Evolutionary conservation across 2,797 vertebrate species (phyloP).

Genomic region (Pseudochirops corinnae): DNA sequence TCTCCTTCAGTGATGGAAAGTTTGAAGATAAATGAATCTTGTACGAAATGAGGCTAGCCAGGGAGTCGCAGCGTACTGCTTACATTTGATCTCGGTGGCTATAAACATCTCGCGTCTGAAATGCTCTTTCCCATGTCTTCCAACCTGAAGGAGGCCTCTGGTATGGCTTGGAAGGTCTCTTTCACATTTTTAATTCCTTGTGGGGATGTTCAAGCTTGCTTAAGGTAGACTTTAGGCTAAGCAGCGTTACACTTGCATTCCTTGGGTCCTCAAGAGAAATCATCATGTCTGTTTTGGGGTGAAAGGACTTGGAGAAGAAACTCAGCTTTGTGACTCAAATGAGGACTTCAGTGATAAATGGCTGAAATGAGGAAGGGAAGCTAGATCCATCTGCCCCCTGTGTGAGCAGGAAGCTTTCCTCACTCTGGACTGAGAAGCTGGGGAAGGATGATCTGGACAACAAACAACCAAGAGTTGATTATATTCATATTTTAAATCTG

Average conservation of each 20-base stretch:
- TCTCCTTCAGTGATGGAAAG: slow-evolving; percentile 76
- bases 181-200: slow-evolving; percentile 84
- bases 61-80: slow-evolving; percentile 79
- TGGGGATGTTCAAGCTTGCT: slow-evolving; percentile 76
- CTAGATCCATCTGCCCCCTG: not conserved
- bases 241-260: slow-evolving; percentile 71
- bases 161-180: slow-evolving; percentile 76
- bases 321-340: slow-evolving; percentile 7
- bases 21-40: slow-evolving; percentile 85
- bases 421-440: not conserved
- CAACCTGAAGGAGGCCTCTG: slow-evolving; percentile 77
- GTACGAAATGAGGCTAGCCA: slow-evolving; percentile 82
- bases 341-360: slow-evolving; percentile 14
- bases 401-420: slow-evolving; percentile 8
- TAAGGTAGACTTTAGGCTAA: slow-evolving; percentile 77
- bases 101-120: slow-evolving; percentile 84
- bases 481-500: not conserved
- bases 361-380: slow-evolving; percentile 13
- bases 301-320: slow-evolving; percentile 60
- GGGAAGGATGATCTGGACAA: not conserved
- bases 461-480: not conserved
- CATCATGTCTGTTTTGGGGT: slow-evolving; percentile 72
- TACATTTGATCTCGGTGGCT: slow-evolving; percentile 83
- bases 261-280: slow-evolving; percentile 71
- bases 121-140: slow-evolving; percentile 75